phyloP scores from a whole-genome alignment of 2,888 invertebrate genomes.

The Chrysolina americana region DNA sequence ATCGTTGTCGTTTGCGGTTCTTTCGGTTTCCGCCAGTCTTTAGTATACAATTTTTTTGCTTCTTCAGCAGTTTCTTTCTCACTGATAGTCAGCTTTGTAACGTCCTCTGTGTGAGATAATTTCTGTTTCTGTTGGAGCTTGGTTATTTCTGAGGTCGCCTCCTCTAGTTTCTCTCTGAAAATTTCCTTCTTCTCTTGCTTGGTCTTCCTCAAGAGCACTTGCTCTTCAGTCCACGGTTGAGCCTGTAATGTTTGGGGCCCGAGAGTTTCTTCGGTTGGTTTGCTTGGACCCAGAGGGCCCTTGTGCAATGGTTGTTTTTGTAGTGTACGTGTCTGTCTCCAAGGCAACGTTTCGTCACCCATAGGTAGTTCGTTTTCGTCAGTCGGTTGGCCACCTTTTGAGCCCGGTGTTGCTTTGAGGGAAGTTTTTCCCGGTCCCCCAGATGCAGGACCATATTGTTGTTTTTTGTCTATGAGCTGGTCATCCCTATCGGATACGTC shows the following conservation, averaged over 20 bases:
- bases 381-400: constrained; percentile 61
- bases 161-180: constrained; percentile 67
- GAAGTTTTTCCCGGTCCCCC: constrained; percentile 65
- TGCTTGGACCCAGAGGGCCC: constrained; percentile 36
- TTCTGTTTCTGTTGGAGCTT: constrained; percentile 35
- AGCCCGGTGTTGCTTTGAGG: constrained; percentile 59
- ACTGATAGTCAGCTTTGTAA: constrained; percentile 54
- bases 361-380: constrained; percentile 70
- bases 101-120: constrained; percentile 57
- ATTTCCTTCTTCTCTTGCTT: constrained; percentile 67
- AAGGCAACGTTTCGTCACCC: constrained; percentile 73
- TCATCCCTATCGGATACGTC: constrained; percentile 64
- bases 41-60: constrained; percentile 46
- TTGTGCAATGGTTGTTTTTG: constrained; percentile 37
- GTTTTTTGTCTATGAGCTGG: constrained; percentile 54
- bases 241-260: constrained; percentile 57
- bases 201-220: constrained; percentile 72
- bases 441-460: constrained; percentile 59
- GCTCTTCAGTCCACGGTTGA: constrained; percentile 78
- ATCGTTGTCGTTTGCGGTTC: constrained; percentile 60
- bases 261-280: constrained; percentile 51
- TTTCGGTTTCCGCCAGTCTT: constrained; percentile 56
- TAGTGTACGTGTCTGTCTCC: constrained; percentile 65
- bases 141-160: constrained; percentile 60
- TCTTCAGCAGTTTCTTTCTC: constrained; percentile 50